A percentile compares a stretch with the other conserved stretches of the same genome.
phyloP scores from a whole-genome alignment of 1,140 invertebrate species.

The Oryctes rhinoceros region DNA sequence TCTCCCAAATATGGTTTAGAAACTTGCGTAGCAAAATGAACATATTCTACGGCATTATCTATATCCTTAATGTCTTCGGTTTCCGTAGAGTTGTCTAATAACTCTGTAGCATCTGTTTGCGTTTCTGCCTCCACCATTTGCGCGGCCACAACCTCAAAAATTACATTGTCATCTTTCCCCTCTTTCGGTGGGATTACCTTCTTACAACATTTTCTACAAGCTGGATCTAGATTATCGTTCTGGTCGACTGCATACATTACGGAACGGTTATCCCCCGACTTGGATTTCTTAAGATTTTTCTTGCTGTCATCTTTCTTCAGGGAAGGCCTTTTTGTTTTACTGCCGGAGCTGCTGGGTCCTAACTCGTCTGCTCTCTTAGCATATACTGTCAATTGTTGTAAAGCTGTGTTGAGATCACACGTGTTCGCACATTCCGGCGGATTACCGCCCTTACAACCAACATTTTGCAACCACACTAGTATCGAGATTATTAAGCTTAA shows the following conservation, averaged over 20 bases:
- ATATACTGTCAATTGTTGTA: neutral
- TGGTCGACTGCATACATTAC: neutral
- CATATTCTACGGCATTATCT: neutral
- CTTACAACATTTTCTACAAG: neutral
- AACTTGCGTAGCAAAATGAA: neutral
- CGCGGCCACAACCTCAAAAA: neutral
- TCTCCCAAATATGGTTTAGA: neutral
- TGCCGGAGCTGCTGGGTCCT: neutral
- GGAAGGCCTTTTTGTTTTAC: neutral
- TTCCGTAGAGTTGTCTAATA: neutral
- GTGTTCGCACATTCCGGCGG: neutral
- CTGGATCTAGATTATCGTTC: neutral
- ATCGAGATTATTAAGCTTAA: slow-evolving; percentile 13
- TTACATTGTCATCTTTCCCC: neutral
- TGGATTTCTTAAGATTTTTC: neutral
- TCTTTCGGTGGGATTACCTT: neutral
- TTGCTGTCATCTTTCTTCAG: slow-evolving; percentile 10
- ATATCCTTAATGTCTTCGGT: neutral
- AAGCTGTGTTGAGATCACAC: neutral
- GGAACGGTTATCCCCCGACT: neutral
- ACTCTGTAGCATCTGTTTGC: neutral
- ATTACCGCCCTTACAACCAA: slow-evolving; percentile 24
- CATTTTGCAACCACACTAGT: slow-evolving; percentile 38
- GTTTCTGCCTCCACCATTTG: slow-evolving; percentile 12
- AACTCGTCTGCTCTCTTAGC: neutral